Base-by-base conservation (phyloP, 1,140 invertebrate species). In the Bicyclus anynana region DNA sequence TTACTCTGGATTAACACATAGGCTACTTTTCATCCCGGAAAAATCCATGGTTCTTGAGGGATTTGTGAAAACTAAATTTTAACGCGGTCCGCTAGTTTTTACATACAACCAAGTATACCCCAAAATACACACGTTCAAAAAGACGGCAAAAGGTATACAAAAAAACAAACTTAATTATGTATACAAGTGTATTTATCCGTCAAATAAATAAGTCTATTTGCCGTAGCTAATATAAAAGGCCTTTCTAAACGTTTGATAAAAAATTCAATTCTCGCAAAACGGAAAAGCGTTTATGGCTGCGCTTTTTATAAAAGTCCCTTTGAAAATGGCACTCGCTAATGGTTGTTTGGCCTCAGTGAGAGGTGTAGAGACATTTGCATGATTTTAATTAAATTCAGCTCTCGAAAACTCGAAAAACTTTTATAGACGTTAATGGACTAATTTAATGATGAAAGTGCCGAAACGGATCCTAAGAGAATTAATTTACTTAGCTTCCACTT, bases 371-470 rank as follows among this genome's bases (percentile, higher is more conserved):
- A 57, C 63, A 76, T 76, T 78, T 75, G 65, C 70, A 78, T 71
- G 66, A 69, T 72, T 78, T 72, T 69, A 73, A 75, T 78, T 78
- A 73, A 75, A 78, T 68, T 74, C 70, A 62, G 48, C 59, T 64
- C 44, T 56, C 54, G 49, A 48, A 56, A 63, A 57, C 67, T 57
- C 64, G 56, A 67, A 65, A 72, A 60, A 62, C 47, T 58, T 62
- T 53, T 65, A 53, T 60, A 27, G 14, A 53, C 33, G 40, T 27
- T 62, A 48, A 63, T 59, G 40, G 65, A 65, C 44, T 52, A 63
- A 42, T 57, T 70, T 51, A 40, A 35, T 35, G 33, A 10, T 10
- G 33, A 35, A 5, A 35, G 33, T 35, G 9, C 33, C 33, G 2
- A 35, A 35, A 13, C 2, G n/a, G 12, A 35, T 13, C 9, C 33